Percentiles rank a stretch among this genome's conserved stretches.
These are phyloP conservation scores for Cerceris rybyensis DNA, from an alignment of 2,888 invertebrate genomes.

Conservation along the genomic window DNA sequence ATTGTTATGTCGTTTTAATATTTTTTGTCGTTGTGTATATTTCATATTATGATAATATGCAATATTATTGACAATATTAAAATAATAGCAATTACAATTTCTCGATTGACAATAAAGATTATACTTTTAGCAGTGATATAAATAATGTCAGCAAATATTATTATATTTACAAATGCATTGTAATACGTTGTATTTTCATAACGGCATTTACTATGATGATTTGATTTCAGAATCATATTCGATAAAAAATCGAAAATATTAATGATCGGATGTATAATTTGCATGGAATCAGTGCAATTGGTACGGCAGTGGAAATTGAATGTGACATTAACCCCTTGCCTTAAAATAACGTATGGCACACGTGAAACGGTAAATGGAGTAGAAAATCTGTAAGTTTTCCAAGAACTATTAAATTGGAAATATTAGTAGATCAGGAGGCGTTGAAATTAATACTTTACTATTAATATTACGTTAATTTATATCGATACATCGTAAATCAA, in stretches of 20 bases:
- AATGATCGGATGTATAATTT: slow-evolving; percentile 21
- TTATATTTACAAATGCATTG: slow-evolving; percentile 12
- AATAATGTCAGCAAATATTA: not conserved
- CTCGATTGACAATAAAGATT: slow-evolving; percentile 24
- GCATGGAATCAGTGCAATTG: not conserved
- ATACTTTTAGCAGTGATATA: slow-evolving; percentile 5
- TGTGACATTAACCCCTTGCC: too few relatives aligned
- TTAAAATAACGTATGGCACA: too few relatives aligned
- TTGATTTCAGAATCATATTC: slow-evolving; percentile 2
- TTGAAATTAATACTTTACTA: too few relatives aligned
- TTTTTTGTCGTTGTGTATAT: slow-evolving; percentile 1
- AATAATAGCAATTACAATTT: slow-evolving; percentile 45
- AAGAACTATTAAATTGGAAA: too few relatives aligned
- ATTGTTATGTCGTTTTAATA: slow-evolving; percentile 33
- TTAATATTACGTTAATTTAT: too few relatives aligned
- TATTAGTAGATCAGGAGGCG: too few relatives aligned
- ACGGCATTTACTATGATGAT: slow-evolving; percentile 1
- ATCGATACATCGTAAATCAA: too few relatives aligned
- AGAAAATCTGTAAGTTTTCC: too few relatives aligned
- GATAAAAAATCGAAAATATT: slow-evolving; percentile 51
- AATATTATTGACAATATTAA: slow-evolving; percentile 33
- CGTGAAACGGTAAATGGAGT: too few relatives aligned
- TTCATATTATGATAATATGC: too few relatives aligned
- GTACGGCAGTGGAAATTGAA: not conserved
- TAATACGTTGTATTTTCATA: slow-evolving; percentile 19